Conservation (phyloP, 2,113 vertebrate genomes). For the Hemicordylus capensis region DNA sequence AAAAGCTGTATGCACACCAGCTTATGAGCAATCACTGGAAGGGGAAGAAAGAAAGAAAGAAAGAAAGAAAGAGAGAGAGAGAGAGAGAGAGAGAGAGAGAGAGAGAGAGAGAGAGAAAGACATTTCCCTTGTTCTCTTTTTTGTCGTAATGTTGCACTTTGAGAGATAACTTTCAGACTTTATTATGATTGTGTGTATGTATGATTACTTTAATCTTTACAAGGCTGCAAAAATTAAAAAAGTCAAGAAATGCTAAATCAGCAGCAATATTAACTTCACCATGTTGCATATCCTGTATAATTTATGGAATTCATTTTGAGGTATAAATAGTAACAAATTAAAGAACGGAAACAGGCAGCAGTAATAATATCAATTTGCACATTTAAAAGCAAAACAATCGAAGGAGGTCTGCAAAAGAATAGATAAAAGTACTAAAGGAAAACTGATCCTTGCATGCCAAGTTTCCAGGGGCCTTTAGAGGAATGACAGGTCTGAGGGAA, state of each 20-base stretch:
- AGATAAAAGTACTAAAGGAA: neutral
- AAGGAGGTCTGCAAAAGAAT: neutral
- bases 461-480: neutral
- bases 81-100: neutral
- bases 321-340: constrained; percentile 40
- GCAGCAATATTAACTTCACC: constrained; percentile 45
- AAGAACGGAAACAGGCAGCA: neutral
- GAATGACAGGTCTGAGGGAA: neutral
- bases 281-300: constrained; percentile 33
- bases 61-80: neutral
- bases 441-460: no score
- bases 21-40: neutral
- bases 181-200: neutral
- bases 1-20: neutral
- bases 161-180: neutral
- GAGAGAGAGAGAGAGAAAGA: neutral
- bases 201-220: constrained; percentile 14
- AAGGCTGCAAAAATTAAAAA: constrained; percentile 45
- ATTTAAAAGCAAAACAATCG: neutral
- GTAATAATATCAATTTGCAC: constrained; percentile 6
- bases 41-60: neutral
- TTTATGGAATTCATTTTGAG: constrained; percentile 43
- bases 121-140: neutral
- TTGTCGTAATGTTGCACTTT: neutral
- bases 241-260: constrained; percentile 40